These are phyloP conservation scores for Montifringilla adamsi DNA, from an alignment of 2,113 vertebrate genomes.

Conservation along the genomic window DNA sequence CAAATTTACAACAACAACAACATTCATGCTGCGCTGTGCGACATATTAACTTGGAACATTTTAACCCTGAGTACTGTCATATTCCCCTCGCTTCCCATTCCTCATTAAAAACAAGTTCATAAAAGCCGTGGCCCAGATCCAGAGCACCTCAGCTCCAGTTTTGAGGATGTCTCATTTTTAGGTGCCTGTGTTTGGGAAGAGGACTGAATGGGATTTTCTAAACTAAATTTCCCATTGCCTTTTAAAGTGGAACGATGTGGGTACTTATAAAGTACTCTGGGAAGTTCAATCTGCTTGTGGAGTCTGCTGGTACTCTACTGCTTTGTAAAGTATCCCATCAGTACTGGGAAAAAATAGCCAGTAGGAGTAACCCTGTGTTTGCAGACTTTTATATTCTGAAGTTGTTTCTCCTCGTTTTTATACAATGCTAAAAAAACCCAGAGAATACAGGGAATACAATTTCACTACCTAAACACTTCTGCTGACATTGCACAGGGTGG, in stretches of 20 bases:
- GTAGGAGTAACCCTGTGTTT: neutral
- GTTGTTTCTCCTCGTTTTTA: neutral
- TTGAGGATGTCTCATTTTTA: neutral
- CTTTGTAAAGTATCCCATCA: neutral
- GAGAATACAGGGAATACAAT: neutral
- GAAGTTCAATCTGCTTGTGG: neutral
- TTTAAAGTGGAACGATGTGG: neutral
- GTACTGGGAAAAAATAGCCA: neutral
- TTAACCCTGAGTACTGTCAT: neutral
- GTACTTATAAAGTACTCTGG: neutral
- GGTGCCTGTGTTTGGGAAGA: neutral
- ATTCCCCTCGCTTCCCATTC: neutral
- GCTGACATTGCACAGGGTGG: neutral
- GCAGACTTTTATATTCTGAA: neutral
- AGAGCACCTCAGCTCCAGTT: neutral
- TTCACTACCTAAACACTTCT: neutral
- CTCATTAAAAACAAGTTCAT: neutral
- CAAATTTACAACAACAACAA: conserved; percentile 4
- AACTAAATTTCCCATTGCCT: neutral
- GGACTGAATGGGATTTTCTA: neutral
- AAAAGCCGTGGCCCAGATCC: neutral
- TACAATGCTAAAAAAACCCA: neutral
- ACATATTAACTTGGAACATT: neutral
- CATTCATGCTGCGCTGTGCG: neutral
- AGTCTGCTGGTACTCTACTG: neutral